These are phyloP conservation scores for Scaptomyza hsui DNA, from an alignment of 1,140 invertebrate genomes.

Conservation along the genomic window DNA sequence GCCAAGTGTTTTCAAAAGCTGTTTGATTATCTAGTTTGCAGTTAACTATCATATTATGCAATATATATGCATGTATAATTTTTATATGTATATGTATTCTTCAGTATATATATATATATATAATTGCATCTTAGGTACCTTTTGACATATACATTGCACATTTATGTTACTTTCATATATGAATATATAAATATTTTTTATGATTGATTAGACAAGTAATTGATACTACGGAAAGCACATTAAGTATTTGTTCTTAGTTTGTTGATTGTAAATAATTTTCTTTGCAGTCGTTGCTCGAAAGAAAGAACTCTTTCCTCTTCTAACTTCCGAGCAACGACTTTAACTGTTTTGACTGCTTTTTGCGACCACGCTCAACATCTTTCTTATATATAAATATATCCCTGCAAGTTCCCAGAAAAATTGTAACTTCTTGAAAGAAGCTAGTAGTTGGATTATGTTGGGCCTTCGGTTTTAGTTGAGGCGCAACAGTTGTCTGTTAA, in stretches of 20 bases:
- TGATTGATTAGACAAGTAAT: constrained; percentile 48
- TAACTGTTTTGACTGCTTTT: constrained; percentile 4
- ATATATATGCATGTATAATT: background rate
- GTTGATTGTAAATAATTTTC: constrained; percentile 37
- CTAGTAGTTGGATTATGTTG: background rate
- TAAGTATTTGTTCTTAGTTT: constrained; percentile 31
- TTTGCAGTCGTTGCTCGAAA: background rate
- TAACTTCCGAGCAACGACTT: background rate
- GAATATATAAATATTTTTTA: constrained; percentile 33
- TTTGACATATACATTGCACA: constrained; percentile 49
- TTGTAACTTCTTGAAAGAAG: background rate
- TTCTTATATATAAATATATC: constrained; percentile 34
- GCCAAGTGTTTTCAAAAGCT: background rate
- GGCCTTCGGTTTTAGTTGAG: constrained; percentile 1
- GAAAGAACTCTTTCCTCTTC: background rate
- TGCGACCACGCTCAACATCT: constrained; percentile 6
- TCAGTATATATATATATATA: constrained; percentile 6
- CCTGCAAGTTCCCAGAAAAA: constrained; percentile 39
- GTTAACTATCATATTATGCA: background rate
- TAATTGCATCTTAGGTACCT: constrained; percentile 58
- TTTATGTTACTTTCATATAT: constrained; percentile 22
- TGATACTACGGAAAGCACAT: constrained; percentile 67
- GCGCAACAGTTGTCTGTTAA: constrained; percentile 19
- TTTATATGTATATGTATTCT: constrained; percentile 1
- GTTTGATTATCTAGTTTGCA: background rate